These are phyloP conservation scores for Gisinianus flammeolus DNA, from an alignment of 2,888 invertebrate species.

Conservation along the genomic window DNA sequence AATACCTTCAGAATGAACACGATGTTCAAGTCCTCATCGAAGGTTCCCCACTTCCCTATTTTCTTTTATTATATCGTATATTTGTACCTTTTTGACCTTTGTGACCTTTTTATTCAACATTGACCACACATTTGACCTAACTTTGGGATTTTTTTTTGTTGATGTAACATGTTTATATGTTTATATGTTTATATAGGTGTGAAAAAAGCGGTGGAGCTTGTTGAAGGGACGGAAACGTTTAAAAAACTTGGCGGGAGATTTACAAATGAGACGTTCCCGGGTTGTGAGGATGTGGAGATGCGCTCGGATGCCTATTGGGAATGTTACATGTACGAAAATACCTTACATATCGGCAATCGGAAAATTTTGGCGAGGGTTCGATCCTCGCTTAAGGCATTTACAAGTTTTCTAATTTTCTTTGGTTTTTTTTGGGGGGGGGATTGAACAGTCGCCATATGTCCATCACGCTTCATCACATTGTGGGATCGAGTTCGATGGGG, in stretches of 20 bases:
- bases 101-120: too few species aligned
- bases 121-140: neutral
- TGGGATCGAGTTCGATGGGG: slow-evolving; percentile 73
- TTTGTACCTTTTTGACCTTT: too few species aligned
- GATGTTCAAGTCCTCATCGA: slow-evolving; percentile 47
- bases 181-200: slow-evolving; percentile 20
- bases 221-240: slow-evolving; percentile 46
- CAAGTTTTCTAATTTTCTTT: too few species aligned
- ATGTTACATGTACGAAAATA: too few species aligned
- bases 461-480: slow-evolving; percentile 74
- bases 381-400: too few species aligned
- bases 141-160: neutral
- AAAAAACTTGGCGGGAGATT: slow-evolving; percentile 41
- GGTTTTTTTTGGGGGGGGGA: too few species aligned
- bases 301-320: slow-evolving; percentile 71
- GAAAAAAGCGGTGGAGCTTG: slow-evolving; percentile 49
- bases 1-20: slow-evolving; percentile 50
- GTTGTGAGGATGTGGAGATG: slow-evolving; percentile 61
- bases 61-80: neutral
- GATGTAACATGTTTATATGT: too few species aligned
- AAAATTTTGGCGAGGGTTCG: too few species aligned
- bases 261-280: slow-evolving; percentile 47
- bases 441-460: slow-evolving; percentile 69
- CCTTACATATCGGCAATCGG: too few species aligned
- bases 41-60: too few species aligned